Percentiles rank a stretch among this genome's conserved stretches.
These are phyloP conservation scores for Enoplosus armatus DNA, from an alignment of 2,797 vertebrate genomes.

Conservation along the genomic window DNA sequence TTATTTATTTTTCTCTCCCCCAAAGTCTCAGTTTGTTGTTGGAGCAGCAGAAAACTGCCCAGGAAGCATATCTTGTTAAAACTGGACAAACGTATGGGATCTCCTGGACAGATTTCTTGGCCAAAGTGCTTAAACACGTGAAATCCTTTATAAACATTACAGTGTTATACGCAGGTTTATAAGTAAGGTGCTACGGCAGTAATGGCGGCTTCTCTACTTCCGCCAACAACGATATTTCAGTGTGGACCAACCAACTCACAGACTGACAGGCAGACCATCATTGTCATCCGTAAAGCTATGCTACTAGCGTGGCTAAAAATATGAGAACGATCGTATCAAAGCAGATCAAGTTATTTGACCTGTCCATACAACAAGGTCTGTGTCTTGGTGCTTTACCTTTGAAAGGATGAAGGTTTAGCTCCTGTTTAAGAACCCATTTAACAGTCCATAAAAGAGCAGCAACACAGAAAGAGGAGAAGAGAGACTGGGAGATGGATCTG, in stretches of 20 bases:
- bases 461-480: slow-evolving; percentile 15
- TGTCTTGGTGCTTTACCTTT: slow-evolving; percentile 3
- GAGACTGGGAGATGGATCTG: slow-evolving; percentile 36
- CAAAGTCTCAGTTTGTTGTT: too few relatives aligned
- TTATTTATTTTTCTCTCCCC: too few relatives aligned
- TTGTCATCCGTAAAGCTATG: neutral
- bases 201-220: too few relatives aligned
- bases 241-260: neutral
- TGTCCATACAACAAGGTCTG: neutral
- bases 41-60: too few relatives aligned
- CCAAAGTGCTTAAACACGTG: too few relatives aligned
- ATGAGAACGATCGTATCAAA: neutral
- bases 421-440: neutral
- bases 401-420: neutral
- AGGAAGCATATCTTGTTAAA: too few relatives aligned
- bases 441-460: slow-evolving; percentile 28
- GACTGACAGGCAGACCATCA: neutral
- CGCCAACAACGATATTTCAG: too few relatives aligned
- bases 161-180: too few relatives aligned
- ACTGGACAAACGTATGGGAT: too few relatives aligned
- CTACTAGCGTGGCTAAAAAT: neutral
- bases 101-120: too few relatives aligned
- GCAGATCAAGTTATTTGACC: neutral
- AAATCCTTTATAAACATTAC: too few relatives aligned
- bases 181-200: too few relatives aligned